Percentiles rank a stretch among this genome's conserved stretches.
These are phyloP conservation scores for Prionace glauca DNA, from an alignment of 2,797 vertebrate species.

Conservation along the genomic window DNA sequence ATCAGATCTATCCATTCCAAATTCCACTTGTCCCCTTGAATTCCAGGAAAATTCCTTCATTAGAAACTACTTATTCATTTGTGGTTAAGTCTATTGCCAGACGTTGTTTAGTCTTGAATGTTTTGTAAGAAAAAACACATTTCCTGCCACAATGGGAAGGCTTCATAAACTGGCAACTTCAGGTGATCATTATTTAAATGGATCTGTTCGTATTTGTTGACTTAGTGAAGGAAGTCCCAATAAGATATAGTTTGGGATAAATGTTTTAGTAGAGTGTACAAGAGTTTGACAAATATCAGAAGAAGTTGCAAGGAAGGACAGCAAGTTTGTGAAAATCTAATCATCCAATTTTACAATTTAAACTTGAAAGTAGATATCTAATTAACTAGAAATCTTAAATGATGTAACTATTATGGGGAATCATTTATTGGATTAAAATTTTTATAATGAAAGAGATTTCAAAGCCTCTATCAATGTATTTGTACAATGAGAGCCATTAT, in stretches of 20 bases:
- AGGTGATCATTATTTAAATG: neutral
- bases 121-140: neutral
- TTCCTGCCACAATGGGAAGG: neutral
- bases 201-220: neutral
- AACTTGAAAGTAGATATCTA: neutral
- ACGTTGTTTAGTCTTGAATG: neutral
- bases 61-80: neutral
- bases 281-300: neutral
- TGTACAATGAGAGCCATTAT: neutral
- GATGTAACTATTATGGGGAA: neutral
- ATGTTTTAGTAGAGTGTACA: neutral
- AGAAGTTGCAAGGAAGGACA: neutral
- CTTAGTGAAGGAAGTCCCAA: neutral
- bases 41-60: neutral
- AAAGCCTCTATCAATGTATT: neutral
- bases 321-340: neutral
- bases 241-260: neutral
- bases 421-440: slow-evolving; percentile 19
- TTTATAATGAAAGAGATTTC: neutral
- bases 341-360: slow-evolving; percentile 1
- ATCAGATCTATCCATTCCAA: neutral
- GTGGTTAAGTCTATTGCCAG: neutral
- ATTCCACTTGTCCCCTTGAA: neutral
- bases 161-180: neutral
- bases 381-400: neutral